Conservation (phyloP, 2,797 vertebrate species). For the Sciurus carolinensis region DNA sequence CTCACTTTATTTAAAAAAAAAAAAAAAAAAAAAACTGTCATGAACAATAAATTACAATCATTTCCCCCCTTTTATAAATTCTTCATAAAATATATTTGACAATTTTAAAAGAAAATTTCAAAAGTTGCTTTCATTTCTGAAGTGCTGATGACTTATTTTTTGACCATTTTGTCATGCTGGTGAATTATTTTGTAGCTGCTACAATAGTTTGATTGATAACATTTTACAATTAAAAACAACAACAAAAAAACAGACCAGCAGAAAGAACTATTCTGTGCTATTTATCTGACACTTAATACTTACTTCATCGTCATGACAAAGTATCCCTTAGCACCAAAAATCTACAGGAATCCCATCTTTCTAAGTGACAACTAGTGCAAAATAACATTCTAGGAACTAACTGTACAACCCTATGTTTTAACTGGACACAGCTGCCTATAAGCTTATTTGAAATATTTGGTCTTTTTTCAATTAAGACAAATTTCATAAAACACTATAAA, state of each 20-base stretch:
- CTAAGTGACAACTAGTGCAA: slow-evolving; percentile 90
- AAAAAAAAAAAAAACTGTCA: slow-evolving; percentile 83
- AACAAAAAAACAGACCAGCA: slow-evolving; percentile 83
- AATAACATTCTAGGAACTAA: slow-evolving; percentile 84
- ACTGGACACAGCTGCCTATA: slow-evolving; percentile 78
- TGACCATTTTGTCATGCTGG: slow-evolving; percentile 89
- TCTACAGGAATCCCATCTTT: slow-evolving; percentile 85
- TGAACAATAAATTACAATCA: slow-evolving; percentile 92
- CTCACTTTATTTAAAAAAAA: slow-evolving; percentile 88
- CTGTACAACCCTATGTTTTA: slow-evolving; percentile 78
- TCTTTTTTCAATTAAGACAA: slow-evolving; percentile 84
- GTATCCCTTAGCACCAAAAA: slow-evolving; percentile 90
- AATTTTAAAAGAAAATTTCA: slow-evolving; percentile 88
- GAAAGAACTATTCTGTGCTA: slow-evolving; percentile 85
- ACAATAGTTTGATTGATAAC: slow-evolving; percentile 86
- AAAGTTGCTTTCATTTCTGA: slow-evolving; percentile 85
- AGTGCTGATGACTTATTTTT: slow-evolving; percentile 88
- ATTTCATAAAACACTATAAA: slow-evolving; percentile 82
- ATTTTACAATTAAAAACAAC: slow-evolving; percentile 84
- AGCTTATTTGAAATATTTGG: slow-evolving; percentile 84
- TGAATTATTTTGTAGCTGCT: slow-evolving; percentile 89
- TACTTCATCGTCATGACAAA: slow-evolving; percentile 84
- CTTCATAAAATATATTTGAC: slow-evolving; percentile 91
- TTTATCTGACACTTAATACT: slow-evolving; percentile 83
- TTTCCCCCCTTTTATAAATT: slow-evolving; percentile 89